Evolutionary conservation across 2,113 vertebrate species (phyloP), one percentile per base, ranked within the genome.

Genomic region (Leucopsar rothschildi): DNA sequence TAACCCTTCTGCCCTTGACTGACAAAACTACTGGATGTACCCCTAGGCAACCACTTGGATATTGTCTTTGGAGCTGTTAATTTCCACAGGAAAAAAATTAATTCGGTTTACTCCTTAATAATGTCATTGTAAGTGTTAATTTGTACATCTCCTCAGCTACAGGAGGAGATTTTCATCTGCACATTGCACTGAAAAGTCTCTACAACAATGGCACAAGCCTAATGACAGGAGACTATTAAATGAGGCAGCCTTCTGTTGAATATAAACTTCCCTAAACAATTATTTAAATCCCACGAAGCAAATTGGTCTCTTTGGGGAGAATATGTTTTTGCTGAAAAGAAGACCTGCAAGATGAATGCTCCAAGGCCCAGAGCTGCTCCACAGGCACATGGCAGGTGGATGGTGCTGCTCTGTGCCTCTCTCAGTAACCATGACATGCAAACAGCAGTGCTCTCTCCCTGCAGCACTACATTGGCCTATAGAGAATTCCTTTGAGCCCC

Each of bases 61-160:
- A 53, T 7, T 78, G 57, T 63, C 31, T 86, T 77, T 35, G 39
- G 39, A 81, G 23, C 5, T 55, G 35, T 22, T 81, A 50, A 70
- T 2, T 86, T 89, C 56, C 57, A 61, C 37, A 19, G 57, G 47
- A 84, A 93, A 37, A 37, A 89, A 76, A 78, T 66, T 63, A 86
- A 71, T 31, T 91, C 42, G 88, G 15, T 65, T 86, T 77, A 61
- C 52, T 66, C 45, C 75, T 69, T 57, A 20, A 85, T 95, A 92
- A 82, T 61, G 9, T 50, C 44, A 47, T 70, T 75, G 47, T 21
- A 23, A 64, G 24, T 63, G n/a, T 42, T 90, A 91, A 65, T 94
- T 92, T 73, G 77, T 64, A 8, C 23, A 88, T 47, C 18, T 76
- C n/a, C 20, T 61, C 8, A 3, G n/a, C 13, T 61, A 42, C 40